Conservation (phyloP, 2,888 invertebrate species). For the Steinernema scapterisci region DNA sequence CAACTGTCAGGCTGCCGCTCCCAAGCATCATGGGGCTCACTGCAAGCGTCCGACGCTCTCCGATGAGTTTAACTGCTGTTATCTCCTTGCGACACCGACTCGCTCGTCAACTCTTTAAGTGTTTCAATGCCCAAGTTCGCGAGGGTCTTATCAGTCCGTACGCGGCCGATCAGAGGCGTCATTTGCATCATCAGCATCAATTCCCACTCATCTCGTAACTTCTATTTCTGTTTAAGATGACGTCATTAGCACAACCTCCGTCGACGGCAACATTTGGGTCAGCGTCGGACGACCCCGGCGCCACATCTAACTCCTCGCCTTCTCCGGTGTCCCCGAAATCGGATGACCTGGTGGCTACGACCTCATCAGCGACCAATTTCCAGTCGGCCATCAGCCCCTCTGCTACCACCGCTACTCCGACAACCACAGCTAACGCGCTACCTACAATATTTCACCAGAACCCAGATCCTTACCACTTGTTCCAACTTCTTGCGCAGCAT, state of each 20-base stretch:
- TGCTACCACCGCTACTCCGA: not conserved
- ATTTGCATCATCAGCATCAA: not conserved
- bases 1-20: not conserved
- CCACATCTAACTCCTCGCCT: slow-evolving; percentile 17
- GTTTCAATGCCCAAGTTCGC: too few relatives aligned
- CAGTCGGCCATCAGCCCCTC: not conserved
- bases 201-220: not conserved
- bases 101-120: too few relatives aligned
- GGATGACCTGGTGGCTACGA: slow-evolving; percentile 24
- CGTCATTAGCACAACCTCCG: slow-evolving; percentile 28
- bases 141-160: not conserved
- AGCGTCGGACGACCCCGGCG: slow-evolving; percentile 11
- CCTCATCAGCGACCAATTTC: slow-evolving; percentile 18
- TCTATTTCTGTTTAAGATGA: slow-evolving; percentile 8
- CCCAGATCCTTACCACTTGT: slow-evolving; percentile 19
- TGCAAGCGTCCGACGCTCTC: too few relatives aligned
- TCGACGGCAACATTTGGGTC: slow-evolving; percentile 17
- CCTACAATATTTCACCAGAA: slow-evolving; percentile 7
- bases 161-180: not conserved
- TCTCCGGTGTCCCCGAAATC: slow-evolving; percentile 14
- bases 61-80: too few relatives aligned
- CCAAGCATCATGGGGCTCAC: too few relatives aligned
- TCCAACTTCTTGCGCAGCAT: slow-evolving; percentile 20
- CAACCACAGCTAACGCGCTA: not conserved
- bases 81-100: too few relatives aligned